Base-by-base conservation (phyloP, 1,140 invertebrate species). In the Marisa cornuarietis region DNA sequence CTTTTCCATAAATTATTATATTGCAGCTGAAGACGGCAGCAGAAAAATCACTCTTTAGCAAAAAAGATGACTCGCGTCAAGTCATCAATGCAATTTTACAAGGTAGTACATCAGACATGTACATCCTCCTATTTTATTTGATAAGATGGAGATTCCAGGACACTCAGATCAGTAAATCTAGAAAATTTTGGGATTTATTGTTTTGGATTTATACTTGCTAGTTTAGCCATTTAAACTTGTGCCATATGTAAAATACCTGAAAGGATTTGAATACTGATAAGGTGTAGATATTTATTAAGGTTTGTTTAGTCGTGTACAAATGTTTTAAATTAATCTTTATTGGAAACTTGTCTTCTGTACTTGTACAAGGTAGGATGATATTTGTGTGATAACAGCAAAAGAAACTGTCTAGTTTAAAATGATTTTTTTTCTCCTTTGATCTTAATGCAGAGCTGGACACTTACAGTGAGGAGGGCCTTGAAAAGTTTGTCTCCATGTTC, bases 401-500 rank as follows among this genome's bases (percentile, higher is more conserved):
- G n/a, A n/a, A n/a, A n/a, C 31, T 42, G 31, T 42, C 31, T 42
- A 42, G 31, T 42, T 42, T 42, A 42, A 4, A 42, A 42, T 42
- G 3, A 42, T 42, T 42, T 58, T 9, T 58, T 58, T 18, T 58
- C 54, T 58, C 54, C 54, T 77, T 31, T 20, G 62, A 20, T 58
- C 58, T 71, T 69, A 42, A 71, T 81, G 14, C 58, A 85, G 83
- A 81, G 51, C 80, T 81, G 0, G 62, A 77, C 71, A 58, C 51
- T 78, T 58, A 83, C 3, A 58, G 71, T 61, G 52, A 58, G 1
- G 73, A 61, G 6, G 65, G 76, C 62, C 31, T 72, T 68, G 75
- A 81, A 58, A 80, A 78, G 75, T 52, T 81, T 26, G 75, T 84
- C 26, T 68, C 71, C 13, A 69, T 90, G 4, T 88, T 86, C 79